Base-by-base conservation (phyloP, 2,113 vertebrate genomes). In the Marcusenius ussheri region DNA sequence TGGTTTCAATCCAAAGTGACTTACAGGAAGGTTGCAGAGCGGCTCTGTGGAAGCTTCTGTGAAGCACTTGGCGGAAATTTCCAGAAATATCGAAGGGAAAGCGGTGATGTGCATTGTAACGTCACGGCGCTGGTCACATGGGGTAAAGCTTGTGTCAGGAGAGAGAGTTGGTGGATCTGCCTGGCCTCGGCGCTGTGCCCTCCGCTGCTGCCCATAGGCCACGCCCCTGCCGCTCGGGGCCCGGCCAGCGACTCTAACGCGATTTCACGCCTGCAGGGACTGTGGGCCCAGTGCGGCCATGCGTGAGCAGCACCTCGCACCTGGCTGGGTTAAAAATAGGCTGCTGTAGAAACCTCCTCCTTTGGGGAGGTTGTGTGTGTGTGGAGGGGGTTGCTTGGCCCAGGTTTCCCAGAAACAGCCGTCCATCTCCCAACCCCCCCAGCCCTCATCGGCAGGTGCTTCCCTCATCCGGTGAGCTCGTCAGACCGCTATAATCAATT, bases 401-500 rank as follows among this genome's bases (percentile, higher is more conserved):
- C 49, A 27, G 88, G 70, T 89, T 49, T 56, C 47, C 35, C 31
- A 56, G 88, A 42, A 21, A 49, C 49, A 66, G 45, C 31, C 88
- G 39, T 53, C 17, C 35, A 50, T 77, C 15, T 51, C 77, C 42
- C 66, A 39, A 35, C 88, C 90, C 91, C 93, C 92, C 93, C 93
- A 94, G 0, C 56, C 56, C 8, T 9, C 95, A 93, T 92, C 87
- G 90, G 93, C 95, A 96, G 93, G 94, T 95, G 94, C 92, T 94
- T 89, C 83, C 92, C 92, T 93, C 92, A 93, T 93, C 92, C 93
- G 87, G 90, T 92, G 91, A 93, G 94, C 93, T 93, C 93, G 58
- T 56, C 53, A 93, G 93, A 93, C 93, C 92, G 94, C 93, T 93
- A 95, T 94, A 95, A 96, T 96, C 95, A 95, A 96, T 96, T 96